Base-by-base conservation (phyloP, 2,888 invertebrate genomes). In the Ennomos quercinarius region DNA sequence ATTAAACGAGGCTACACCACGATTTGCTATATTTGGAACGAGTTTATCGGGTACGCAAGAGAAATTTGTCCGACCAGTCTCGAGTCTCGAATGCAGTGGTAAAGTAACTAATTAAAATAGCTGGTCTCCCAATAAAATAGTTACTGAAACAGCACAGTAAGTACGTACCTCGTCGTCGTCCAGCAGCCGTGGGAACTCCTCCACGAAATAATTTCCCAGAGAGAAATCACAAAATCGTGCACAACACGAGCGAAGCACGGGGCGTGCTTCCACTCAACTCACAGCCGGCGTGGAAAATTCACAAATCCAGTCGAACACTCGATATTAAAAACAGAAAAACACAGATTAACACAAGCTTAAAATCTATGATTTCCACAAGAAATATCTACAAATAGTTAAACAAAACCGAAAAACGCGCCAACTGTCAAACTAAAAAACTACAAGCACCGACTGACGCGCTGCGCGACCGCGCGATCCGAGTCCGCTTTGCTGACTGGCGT, bases 371-470 rank as follows among this genome's bases (percentile, higher is more conserved):
- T 91, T 90, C 78, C 87, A 89, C 87, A 81, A 83, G 70, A 86
- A 83, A 80, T 83, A 83, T 78, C 77, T 43, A 27, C 27, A 27
- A n/a, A 27, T 27, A 57, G 78, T 80, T 83, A 73, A 85, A 87
- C 83, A 69, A 79, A 86, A 91, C 89, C 84, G 84, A 89, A 91
- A 90, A 91, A 85, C 90, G 90, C 91, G 91, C 90, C 91, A 91
- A 92, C 88, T 91, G 91, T 91, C 91, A 92, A 81, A 91, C 89
- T 89, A 91, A 91, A 90, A 90, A 89, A 89, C 91, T 91, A 92
- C 91, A 89, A 92, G 91, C 91, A 92, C 91, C 91, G 81, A 63
- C 56, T 57, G 56, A 86, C 86, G 84, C 86, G 80, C 84, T 83
- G 86, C 89, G 87, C 91, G 78, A 79, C 87, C 87, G 84, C 90